Conservation (phyloP, 2,113 vertebrate genomes). For the Actinemys pallida region DNA sequence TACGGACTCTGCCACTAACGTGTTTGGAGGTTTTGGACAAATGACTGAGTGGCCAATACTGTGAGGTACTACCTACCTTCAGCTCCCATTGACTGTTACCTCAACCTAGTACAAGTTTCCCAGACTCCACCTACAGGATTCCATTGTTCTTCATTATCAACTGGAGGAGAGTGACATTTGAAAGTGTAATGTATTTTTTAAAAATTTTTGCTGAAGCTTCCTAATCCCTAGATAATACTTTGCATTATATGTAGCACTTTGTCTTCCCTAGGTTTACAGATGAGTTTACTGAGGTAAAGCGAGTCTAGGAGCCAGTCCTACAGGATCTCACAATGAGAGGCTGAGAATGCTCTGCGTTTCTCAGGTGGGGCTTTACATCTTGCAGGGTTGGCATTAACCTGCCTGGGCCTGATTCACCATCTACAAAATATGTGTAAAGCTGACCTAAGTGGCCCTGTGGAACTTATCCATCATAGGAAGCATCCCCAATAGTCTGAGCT, state of each 20-base stretch:
- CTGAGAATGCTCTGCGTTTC: not conserved
- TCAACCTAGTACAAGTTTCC: not conserved
- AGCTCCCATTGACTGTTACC: not conserved
- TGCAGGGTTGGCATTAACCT: not conserved
- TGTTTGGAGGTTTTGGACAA: not conserved
- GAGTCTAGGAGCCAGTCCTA: not conserved
- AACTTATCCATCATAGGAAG: not conserved
- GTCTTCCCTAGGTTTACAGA: not conserved
- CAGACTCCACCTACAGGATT: not conserved
- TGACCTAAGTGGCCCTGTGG: not conserved
- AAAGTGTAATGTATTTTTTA: not conserved
- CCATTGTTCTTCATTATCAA: not conserved
- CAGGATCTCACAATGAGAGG: not conserved
- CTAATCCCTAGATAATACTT: rapidly evolving
- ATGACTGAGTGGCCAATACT: not conserved
- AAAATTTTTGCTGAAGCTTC: not conserved
- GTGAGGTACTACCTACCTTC: not conserved
- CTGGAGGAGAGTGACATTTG: not conserved
- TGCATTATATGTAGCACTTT: not conserved
- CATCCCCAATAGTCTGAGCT: not conserved
- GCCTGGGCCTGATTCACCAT: not conserved
- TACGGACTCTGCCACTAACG: not conserved
- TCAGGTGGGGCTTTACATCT: not conserved
- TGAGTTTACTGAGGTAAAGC: not conserved
- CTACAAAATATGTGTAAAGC: not conserved